These are phyloP conservation scores for Ahaetulla prasina DNA, from an alignment of 2,113 vertebrate species.

Conservation along the genomic window DNA sequence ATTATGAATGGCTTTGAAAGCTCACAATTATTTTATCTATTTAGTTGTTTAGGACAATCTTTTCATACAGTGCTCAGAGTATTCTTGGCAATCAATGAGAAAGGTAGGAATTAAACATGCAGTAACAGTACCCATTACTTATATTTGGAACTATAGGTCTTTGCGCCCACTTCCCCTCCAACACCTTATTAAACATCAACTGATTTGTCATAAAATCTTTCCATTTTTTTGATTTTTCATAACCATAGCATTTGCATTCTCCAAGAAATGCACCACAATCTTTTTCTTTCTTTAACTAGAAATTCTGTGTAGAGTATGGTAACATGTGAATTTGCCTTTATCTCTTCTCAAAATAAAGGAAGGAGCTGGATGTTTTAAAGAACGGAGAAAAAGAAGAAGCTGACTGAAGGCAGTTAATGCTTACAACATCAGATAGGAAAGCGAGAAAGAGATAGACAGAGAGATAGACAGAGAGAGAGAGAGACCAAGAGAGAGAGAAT, in stretches of 20 bases:
- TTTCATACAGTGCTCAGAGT: not conserved
- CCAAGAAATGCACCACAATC: not conserved
- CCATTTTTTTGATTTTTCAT: not conserved
- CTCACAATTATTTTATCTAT: not conserved
- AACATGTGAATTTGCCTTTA: not conserved
- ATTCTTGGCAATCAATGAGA: not conserved
- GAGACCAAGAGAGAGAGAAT: not conserved
- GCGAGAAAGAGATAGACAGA: too few relatives aligned
- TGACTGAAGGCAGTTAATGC: not conserved
- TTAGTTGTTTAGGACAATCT: not conserved
- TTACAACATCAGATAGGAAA: not conserved
- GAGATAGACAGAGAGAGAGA: too few relatives aligned
- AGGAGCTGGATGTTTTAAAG: not conserved
- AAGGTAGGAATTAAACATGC: not conserved
- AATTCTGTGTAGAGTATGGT: not conserved
- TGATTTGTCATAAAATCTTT: not conserved
- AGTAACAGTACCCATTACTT: not conserved
- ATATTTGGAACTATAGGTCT: not conserved
- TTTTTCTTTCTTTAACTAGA: not conserved
- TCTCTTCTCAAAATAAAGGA: not conserved
- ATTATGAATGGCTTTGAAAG: conserved; percentile 5
- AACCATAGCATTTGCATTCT: too few relatives aligned
- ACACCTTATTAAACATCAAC: not conserved
- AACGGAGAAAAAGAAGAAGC: not conserved
- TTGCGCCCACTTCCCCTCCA: not conserved